Evolutionary conservation across 2,888 invertebrate genomes (phyloP), one percentile per base, ranked within the genome.

Genomic region (Halictus quadricinctus): DNA sequence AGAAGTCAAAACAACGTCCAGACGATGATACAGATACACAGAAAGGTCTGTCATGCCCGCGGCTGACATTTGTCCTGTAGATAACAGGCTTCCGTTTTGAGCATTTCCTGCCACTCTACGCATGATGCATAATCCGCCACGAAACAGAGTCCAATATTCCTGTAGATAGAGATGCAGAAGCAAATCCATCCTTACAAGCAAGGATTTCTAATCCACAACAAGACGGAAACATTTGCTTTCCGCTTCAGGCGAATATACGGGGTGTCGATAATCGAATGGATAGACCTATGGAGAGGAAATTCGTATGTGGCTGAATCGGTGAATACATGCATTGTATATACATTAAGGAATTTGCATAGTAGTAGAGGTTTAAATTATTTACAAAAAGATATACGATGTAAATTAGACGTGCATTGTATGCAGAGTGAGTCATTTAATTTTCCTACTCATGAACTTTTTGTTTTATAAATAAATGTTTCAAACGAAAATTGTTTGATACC

Each of bases 11-110:
- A 86, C 85, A 73, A 64, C 76, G 81, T 73, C 64, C 75, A 48
- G 50, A 73, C 79, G 74, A 43, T 43, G 81, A 83, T 72, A 72
- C 41, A 80, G 76, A 78, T 77, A 70, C 69, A 76, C 83, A 82
- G 89, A 84, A 87, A 81, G 88, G 74, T 64, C 77, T 77, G 85
- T 85, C 88, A 81, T 46, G 79, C 72, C 41, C 69, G 73, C 70
- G 87, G 72, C 70, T 87, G 87, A 87, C 84, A 78, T 80, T 79
- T 76, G 70, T 64, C 79, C 83, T 64, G 25, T 46, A 81, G 90
- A 90, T 88, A 88, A 88, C 87, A 78, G 69, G 85, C 83, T 87
- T 85, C 89, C 87, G 85, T 85, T 90, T 76, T 76, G 73, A 76
- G 72, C 48, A 76, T 41, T 86, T 86, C 90, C 90, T 79, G 87